Percentiles rank a stretch among this genome's conserved stretches.
Evolutionary conservation across 2,888 invertebrate genomes (phyloP).

Genomic region (Tolmerus cingulatus): DNA sequence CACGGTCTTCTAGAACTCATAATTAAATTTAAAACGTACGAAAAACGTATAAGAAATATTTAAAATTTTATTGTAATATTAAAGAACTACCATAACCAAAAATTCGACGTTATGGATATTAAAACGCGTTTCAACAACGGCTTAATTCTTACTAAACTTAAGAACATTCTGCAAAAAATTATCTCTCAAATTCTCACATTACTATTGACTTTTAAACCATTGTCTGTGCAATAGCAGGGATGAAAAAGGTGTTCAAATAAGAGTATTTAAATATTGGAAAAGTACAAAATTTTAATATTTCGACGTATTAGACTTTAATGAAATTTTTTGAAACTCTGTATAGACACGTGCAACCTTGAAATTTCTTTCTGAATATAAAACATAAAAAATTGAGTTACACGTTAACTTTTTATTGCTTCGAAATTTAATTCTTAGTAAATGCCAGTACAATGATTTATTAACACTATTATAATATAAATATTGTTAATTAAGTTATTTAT

Average conservation of each 20-base stretch:
- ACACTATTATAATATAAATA: not conserved
- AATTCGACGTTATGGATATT: not conserved
- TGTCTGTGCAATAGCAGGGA: not conserved
- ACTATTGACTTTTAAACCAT: not conserved
- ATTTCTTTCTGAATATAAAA: not conserved
- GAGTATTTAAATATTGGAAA: not conserved
- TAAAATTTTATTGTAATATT: not conserved
- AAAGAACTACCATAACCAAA: not conserved
- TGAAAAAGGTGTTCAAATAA: not conserved
- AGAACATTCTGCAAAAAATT: not conserved
- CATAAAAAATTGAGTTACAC: not conserved
- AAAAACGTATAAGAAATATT: not conserved
- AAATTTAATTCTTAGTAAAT: too few species aligned
- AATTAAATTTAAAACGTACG: not conserved
- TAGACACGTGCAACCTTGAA: not conserved
- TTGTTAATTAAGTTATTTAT: too few species aligned
- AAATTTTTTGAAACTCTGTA: not conserved
- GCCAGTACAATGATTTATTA: too few species aligned
- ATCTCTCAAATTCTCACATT: not conserved
- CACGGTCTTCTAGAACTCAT: not conserved
- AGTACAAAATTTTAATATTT: not conserved
- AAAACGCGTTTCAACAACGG: not conserved
- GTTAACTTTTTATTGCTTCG: not conserved
- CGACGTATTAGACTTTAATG: not conserved
- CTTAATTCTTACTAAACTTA: not conserved